Evolutionary conservation across 2,113 vertebrate species (phyloP).

Genomic region (Clarias magur): DNA sequence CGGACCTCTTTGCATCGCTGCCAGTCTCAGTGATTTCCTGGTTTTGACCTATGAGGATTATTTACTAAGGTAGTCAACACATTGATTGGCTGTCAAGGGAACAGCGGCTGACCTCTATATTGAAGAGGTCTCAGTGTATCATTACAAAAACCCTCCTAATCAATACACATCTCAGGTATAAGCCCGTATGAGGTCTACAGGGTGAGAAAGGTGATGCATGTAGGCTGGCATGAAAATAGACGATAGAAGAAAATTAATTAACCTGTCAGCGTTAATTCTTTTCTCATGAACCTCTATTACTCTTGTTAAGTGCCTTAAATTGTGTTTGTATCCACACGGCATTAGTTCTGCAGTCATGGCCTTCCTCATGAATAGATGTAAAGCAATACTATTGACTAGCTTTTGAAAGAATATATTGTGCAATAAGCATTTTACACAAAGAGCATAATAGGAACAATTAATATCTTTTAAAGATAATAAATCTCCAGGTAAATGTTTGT

Average conservation of each 20-base stretch:
- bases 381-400: constrained; percentile 11
- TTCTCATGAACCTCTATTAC: constrained; percentile 24
- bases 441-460: not conserved
- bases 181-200: constrained; percentile 49
- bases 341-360: not conserved
- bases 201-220: constrained; percentile 46
- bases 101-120: constrained; percentile 50
- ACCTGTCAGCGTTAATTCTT: constrained; percentile 30
- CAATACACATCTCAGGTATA: constrained; percentile 51
- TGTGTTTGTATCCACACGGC: constrained; percentile 24
- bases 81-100: constrained; percentile 57
- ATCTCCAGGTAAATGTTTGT: not conserved
- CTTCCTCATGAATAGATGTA: constrained; percentile 17
- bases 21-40: constrained; percentile 52
- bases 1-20: constrained; percentile 42
- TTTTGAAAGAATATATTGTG: not conserved
- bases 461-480: not conserved
- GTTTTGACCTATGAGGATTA: constrained; percentile 56
- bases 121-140: constrained; percentile 54
- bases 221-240: constrained; percentile 40
- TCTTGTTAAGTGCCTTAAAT: constrained; percentile 37
- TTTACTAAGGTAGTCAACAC: constrained; percentile 56
- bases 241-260: constrained; percentile 41
- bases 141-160: constrained; percentile 52
- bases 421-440: not conserved